These are phyloP conservation scores for Zaprionus taronus DNA, from an alignment of 1,140 invertebrate species.

Conservation along the genomic window DNA sequence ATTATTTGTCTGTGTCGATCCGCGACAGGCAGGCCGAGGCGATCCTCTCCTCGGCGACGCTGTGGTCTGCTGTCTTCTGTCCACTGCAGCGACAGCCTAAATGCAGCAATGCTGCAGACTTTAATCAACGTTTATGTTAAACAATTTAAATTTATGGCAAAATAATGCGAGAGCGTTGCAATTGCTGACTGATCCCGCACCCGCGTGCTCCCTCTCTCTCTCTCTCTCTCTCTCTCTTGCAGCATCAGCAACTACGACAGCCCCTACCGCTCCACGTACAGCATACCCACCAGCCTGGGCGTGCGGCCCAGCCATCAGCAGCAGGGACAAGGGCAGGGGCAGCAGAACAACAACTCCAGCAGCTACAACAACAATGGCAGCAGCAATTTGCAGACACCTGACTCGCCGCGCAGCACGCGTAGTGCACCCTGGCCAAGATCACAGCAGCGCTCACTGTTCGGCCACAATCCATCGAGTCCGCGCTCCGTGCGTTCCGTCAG, in stretches of 20 bases:
- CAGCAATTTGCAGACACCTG: slow-evolving; percentile 83
- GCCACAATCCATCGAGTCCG: slow-evolving; percentile 86
- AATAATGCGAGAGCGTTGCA: slow-evolving; percentile 75
- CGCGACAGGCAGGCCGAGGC: slow-evolving; percentile 1
- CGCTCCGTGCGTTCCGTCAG: slow-evolving; percentile 89
- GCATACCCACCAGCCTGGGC: slow-evolving; percentile 84
- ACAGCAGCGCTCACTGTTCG: slow-evolving; percentile 89
- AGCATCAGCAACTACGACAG: slow-evolving; percentile 84
- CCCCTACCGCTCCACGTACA: slow-evolving; percentile 85
- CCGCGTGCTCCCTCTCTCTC: neutral
- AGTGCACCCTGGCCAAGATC: slow-evolving; percentile 93
- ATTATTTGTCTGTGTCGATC: slow-evolving; percentile 82
- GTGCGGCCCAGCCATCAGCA: slow-evolving; percentile 79
- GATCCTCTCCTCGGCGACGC: slow-evolving; percentile 3
- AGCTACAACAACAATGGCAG: slow-evolving; percentile 80
- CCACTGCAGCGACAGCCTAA: slow-evolving; percentile 63
- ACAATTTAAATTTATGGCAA: slow-evolving; percentile 84
- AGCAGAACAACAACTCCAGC: slow-evolving; percentile 75
- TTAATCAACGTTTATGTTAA: slow-evolving; percentile 84
- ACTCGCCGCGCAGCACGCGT: slow-evolving; percentile 91
- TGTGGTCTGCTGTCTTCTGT: slow-evolving; percentile 10
- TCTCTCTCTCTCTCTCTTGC: slow-evolving; percentile 12
- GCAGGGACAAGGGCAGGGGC: slow-evolving; percentile 39
- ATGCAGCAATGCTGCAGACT: slow-evolving; percentile 64
- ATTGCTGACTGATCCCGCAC: slow-evolving; percentile 63